These are phyloP conservation scores for Momotus momota DNA, from an alignment of 2,797 vertebrate genomes.

Conservation along the genomic window DNA sequence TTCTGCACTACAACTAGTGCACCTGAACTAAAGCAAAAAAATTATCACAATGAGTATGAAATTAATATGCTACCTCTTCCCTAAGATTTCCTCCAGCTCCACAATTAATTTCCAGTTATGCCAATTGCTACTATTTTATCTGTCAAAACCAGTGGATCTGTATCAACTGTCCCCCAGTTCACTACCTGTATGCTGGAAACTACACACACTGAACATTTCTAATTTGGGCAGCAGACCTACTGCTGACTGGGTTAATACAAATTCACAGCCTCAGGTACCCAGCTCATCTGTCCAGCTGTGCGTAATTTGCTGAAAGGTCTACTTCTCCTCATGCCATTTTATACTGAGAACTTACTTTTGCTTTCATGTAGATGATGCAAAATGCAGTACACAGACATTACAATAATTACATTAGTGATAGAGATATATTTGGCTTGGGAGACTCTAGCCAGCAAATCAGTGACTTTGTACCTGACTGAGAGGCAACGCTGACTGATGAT, in stretches of 20 bases:
- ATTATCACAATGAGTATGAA: background rate
- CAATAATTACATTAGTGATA: background rate
- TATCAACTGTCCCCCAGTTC: constrained; percentile 2
- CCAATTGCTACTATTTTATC: constrained; percentile 38
- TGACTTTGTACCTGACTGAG: background rate
- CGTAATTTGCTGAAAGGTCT: constrained; percentile 49
- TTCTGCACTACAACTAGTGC: background rate
- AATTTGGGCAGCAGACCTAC: constrained; percentile 45
- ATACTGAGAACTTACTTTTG: background rate
- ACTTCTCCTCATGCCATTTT: background rate
- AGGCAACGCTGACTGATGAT: background rate
- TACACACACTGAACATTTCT: background rate
- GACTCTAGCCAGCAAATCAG: background rate
- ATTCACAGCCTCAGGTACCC: constrained; percentile 20
- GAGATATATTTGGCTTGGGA: background rate
- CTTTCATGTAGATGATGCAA: constrained; percentile 29
- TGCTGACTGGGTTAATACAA: constrained; percentile 58
- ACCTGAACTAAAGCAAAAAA: background rate
- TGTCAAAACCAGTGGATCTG: constrained; percentile 5
- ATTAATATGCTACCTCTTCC: background rate
- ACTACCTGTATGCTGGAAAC: constrained; percentile 31
- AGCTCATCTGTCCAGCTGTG: constrained; percentile 61
- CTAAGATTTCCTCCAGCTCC: background rate
- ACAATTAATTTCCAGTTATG: background rate
- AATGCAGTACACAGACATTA: background rate